A percentile compares a stretch with the other conserved stretches of the same genome.
These are phyloP conservation scores for Chaenodraco wilsoni DNA, from an alignment of 2,797 vertebrate species.

Conservation along the genomic window DNA sequence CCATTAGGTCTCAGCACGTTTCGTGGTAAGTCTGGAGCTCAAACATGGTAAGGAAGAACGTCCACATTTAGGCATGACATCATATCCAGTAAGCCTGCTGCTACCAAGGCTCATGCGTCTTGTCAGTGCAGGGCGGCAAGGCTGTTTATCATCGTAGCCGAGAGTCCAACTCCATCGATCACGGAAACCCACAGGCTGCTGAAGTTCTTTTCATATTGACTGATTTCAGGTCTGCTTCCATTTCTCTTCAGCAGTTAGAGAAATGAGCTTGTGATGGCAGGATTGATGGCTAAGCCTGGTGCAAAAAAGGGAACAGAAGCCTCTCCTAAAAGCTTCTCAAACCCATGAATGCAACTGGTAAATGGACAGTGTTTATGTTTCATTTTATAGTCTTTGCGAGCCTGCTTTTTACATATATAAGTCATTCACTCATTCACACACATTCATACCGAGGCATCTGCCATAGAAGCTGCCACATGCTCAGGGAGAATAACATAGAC, in stretches of 20 bases:
- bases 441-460: too few relatives aligned
- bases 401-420: too few relatives aligned
- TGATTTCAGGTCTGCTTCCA: constrained; percentile 29
- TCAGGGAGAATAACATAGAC: too few relatives aligned
- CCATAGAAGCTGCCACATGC: too few relatives aligned
- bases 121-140: constrained; percentile 11
- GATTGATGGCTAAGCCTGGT: background rate
- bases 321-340: background rate
- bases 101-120: constrained; percentile 2
- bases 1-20: constrained; percentile 50
- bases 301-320: background rate
- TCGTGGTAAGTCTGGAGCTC: constrained; percentile 46
- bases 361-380: too few relatives aligned
- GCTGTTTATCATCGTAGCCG: constrained; percentile 7
- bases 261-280: constrained; percentile 11
- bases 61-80: constrained; percentile 70
- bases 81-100: constrained; percentile 14
- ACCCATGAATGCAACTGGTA: background rate
- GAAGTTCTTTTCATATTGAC: constrained; percentile 9
- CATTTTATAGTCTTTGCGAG: too few relatives aligned
- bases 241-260: constrained; percentile 9
- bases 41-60: constrained; percentile 70
- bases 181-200: background rate
- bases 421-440: too few relatives aligned
- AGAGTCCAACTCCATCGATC: background rate